phyloP scores from a whole-genome alignment of 2,113 vertebrate species.

The Pogonocichla stellata region DNA sequence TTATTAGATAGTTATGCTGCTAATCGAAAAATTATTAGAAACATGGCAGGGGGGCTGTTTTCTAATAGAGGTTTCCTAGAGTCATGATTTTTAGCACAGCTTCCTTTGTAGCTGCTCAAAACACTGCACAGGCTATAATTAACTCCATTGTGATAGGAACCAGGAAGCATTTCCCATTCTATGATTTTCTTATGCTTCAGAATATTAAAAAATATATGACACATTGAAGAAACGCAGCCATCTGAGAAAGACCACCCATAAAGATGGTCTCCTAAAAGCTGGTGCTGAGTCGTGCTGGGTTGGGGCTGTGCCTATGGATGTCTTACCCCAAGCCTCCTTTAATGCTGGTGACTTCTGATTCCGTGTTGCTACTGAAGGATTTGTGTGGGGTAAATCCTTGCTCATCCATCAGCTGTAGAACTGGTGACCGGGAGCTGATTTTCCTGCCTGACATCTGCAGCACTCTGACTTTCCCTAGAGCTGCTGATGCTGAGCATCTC shows the following conservation, averaged over 20 bases:
- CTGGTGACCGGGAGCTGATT: neutral
- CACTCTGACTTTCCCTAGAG: neutral
- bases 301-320: neutral
- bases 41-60: neutral
- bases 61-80: neutral
- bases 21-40: slow-evolving; percentile 21
- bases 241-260: neutral
- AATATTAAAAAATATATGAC: neutral
- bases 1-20: neutral
- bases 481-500: neutral
- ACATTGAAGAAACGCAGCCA: neutral
- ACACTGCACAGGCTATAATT: neutral
- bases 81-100: slow-evolving; percentile 8
- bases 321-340: neutral
- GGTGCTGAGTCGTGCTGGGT: rapidly evolving
- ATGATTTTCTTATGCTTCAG: neutral
- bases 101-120: neutral
- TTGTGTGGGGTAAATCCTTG: neutral
- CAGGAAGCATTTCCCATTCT: neutral
- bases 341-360: neutral
- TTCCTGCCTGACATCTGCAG: neutral
- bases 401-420: neutral
- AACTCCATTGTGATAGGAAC: neutral
- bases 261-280: neutral
- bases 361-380: neutral